Conservation (phyloP, 2,888 invertebrate species). For the Pammene fasciana region DNA sequence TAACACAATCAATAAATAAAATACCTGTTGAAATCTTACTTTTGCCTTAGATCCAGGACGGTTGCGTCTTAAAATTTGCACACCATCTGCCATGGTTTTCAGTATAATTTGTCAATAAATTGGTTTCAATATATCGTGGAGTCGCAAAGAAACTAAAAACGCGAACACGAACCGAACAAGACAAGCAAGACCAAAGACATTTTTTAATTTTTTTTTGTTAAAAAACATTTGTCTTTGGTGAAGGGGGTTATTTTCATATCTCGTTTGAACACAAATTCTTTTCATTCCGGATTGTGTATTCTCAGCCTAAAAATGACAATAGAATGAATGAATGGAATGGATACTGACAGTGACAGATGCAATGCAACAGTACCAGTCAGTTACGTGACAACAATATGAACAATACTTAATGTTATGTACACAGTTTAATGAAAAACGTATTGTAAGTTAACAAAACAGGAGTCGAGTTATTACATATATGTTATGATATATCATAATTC, state of each 20-base stretch:
- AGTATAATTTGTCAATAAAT: slow-evolving; percentile 7
- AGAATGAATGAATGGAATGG: background rate
- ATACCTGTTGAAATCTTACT: slow-evolving; percentile 76
- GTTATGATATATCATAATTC: background rate
- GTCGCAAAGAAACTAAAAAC: background rate
- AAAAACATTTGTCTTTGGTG: background rate
- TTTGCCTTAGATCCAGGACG: slow-evolving; percentile 95
- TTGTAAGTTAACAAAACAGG: background rate
- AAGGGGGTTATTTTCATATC: slow-evolving; percentile 5
- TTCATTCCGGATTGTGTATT: background rate
- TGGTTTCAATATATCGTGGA: slow-evolving; percentile 1
- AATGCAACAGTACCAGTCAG: too few species aligned
- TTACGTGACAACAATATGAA: too few species aligned
- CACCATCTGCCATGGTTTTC: slow-evolving; percentile 92
- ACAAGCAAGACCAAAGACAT: background rate
- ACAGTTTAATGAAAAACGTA: background rate
- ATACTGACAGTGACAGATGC: background rate
- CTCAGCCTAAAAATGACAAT: background rate
- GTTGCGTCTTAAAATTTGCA: slow-evolving; percentile 93
- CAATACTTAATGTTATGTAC: background rate
- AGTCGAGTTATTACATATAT: slow-evolving; percentile 1
- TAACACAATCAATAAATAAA: background rate
- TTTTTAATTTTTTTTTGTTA: slow-evolving; percentile 1
- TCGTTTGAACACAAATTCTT: background rate
- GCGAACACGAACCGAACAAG: slow-evolving; percentile 5